Evolutionary conservation across 2,797 vertebrate species (phyloP).

Genomic region (Poecilia wingei): DNA sequence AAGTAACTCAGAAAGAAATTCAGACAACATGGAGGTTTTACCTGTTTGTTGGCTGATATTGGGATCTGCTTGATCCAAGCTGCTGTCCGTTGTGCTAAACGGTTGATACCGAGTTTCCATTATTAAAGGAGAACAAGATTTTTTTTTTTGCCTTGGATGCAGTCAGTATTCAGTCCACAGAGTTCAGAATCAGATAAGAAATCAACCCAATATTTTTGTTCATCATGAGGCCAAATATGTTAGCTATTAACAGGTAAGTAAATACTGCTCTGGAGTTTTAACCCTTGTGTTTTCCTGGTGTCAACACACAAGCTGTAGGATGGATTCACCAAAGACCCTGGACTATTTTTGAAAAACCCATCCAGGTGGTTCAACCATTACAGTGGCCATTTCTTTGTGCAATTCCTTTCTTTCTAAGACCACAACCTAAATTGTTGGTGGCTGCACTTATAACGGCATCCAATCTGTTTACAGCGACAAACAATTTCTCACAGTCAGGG

Average conservation of each 20-base stretch:
- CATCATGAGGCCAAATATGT: constrained; percentile 39
- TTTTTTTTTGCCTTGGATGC: neutral
- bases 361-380: neutral
- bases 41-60: constrained; percentile 25
- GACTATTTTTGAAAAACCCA: neutral
- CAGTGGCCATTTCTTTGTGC: neutral
- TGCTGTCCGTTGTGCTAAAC: constrained; percentile 46
- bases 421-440: neutral
- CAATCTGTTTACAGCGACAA: neutral
- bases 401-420: neutral
- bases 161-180: neutral
- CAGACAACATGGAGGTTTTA: constrained; percentile 7
- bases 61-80: neutral
- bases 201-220: constrained; percentile 29
- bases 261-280: constrained; percentile 14
- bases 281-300: neutral
- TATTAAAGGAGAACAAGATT: constrained; percentile 17
- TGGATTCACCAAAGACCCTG: neutral
- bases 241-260: constrained; percentile 54
- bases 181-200: constrained; percentile 8
- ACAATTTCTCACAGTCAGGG: neutral
- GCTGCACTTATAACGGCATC: neutral
- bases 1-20: neutral
- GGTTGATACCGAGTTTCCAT: constrained; percentile 73
- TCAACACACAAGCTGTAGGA: neutral